Conservation (phyloP, 2,113 vertebrate species). For the Alexandromys fortis region DNA sequence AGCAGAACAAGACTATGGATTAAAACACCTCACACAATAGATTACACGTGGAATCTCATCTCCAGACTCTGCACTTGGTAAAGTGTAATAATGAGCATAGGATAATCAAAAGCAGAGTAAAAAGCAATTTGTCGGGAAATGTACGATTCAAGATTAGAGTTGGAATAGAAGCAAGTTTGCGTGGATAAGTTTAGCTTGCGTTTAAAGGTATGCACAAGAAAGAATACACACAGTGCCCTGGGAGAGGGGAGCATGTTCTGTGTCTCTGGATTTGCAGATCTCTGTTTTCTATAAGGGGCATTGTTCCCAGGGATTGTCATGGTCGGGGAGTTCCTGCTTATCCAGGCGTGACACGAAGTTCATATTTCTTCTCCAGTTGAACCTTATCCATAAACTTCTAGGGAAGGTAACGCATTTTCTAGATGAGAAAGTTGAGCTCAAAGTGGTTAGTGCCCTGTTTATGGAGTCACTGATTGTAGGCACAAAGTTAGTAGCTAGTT, state of each 20-base stretch:
- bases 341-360: background rate
- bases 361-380: conserved; percentile 12
- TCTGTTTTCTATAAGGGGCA: background rate
- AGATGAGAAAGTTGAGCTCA: background rate
- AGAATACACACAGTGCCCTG: background rate
- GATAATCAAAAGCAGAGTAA: conserved; percentile 83
- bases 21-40: conserved; percentile 89
- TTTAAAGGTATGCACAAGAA: conserved; percentile 66
- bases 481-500: background rate
- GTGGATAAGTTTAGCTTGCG: conserved; percentile 58
- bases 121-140: conserved; percentile 85
- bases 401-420: background rate
- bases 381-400: background rate
- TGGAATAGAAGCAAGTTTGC: conserved; percentile 82
- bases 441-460: background rate
- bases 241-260: background rate
- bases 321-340: background rate
- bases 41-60: conserved; percentile 87
- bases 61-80: conserved; percentile 85
- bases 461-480: background rate
- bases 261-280: background rate
- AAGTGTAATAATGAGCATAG: conserved; percentile 85
- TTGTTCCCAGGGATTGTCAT: background rate
- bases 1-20: conserved; percentile 95
- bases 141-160: conserved; percentile 81